phyloP scores from a whole-genome alignment of 2,888 invertebrate genomes.

The Anorthoa munda region DNA sequence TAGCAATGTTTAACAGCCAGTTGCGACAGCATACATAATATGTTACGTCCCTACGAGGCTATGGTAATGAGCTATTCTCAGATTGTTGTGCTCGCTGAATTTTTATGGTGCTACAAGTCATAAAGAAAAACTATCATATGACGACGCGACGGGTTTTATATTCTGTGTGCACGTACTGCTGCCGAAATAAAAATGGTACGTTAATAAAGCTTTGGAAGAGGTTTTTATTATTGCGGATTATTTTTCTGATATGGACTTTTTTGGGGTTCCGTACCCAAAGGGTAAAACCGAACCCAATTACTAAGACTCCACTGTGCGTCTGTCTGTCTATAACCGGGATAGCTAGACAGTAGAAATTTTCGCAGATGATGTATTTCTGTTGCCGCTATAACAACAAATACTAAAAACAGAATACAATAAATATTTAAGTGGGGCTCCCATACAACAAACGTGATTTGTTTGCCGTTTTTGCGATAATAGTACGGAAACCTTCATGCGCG shows the following conservation, averaged over 20 bases:
- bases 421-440: too few species aligned
- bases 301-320: too few species aligned
- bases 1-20: conserved; percentile 68
- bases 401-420: too few species aligned
- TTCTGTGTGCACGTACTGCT: conserved; percentile 21
- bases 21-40: conserved; percentile 61
- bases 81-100: conserved; percentile 59
- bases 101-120: conserved; percentile 58
- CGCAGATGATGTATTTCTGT: too few species aligned
- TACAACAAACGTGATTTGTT: too few species aligned
- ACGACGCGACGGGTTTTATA: conserved; percentile 35
- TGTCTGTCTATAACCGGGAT: too few species aligned
- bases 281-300: too few species aligned
- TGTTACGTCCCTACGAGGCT: conserved; percentile 62
- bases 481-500: too few species aligned
- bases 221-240: neutral
- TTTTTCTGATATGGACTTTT: neutral
- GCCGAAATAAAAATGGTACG: conserved; percentile 34
- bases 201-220: conserved; percentile 15
- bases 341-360: too few species aligned
- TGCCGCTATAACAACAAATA: too few species aligned
- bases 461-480: too few species aligned
- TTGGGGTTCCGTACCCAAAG: neutral
- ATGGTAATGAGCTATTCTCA: conserved; percentile 64
- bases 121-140: conserved; percentile 59